Evolutionary conservation across 2,888 invertebrate species (phyloP), one percentile per base, ranked within the genome.

Genomic region (Ornithoptera alexandrae): DNA sequence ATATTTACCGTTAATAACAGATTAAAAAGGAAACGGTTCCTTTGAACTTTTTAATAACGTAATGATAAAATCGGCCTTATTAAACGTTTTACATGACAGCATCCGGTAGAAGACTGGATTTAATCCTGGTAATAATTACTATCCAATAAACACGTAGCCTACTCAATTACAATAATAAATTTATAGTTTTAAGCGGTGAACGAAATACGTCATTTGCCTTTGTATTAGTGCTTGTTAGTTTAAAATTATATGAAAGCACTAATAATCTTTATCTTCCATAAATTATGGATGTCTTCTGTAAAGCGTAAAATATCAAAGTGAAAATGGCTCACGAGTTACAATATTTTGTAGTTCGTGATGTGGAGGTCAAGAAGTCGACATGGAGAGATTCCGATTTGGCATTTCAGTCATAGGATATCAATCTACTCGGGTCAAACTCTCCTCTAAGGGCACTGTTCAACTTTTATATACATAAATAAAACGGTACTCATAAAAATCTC

Each of bases 351-450:
- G 76, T 71, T 91, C 91, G 88, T 89, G 90, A 86, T 78, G 78
- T 72, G 66, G 79, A 77, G 90, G 87, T 90, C 88, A 87, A 77
- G 80, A 81, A 82, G 83, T 77, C 77, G 77, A 79, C 80, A 79
- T 80, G 81, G 82, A 83, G 82, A 79, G 81, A 81, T 79, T 80
- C 79, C 78, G 79, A 81, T 81, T 80, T 81, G 83, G 84, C 80
- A 80, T 78, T 81, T 80, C 78, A 79, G 81, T 79, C 79, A 79
- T 78, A 79, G 81, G 82, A 84, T 83, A 87, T 84, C 81, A 86
- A 87, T 85, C 81, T 80, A 79, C 83, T 83, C 84, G 84, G 87
- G 86, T 88, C 85, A 88, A 85, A 87, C 87, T 87, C 86, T 85
- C 86, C 86, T 85, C 86, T 53, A 84, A 85, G 79, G 81, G 80